Evolutionary conservation across 2,113 vertebrate species (phyloP).

Genomic region (Spizaetus ornatus): DNA sequence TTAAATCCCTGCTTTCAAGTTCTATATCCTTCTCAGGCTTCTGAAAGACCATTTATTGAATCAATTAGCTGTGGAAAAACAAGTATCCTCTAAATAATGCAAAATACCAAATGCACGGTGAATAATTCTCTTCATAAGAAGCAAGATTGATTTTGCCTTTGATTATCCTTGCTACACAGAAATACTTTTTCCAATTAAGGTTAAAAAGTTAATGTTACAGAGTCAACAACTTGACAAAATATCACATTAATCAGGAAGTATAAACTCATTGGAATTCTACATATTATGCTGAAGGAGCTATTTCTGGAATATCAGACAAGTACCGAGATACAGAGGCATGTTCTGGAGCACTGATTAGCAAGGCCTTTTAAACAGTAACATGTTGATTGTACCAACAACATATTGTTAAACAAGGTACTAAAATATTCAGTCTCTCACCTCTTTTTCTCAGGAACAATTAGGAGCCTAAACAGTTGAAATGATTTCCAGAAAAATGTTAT

Average conservation of each 20-base stretch:
- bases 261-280: conserved; percentile 48
- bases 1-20: not conserved
- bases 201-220: conserved; percentile 63
- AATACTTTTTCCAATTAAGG: conserved; percentile 58
- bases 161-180: conserved; percentile 51
- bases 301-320: conserved; percentile 19
- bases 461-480: not conserved
- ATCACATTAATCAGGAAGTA: conserved; percentile 57
- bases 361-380: not conserved
- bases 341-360: conserved; percentile 30
- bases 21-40: not conserved
- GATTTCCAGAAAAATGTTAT: not conserved
- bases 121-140: conserved; percentile 45
- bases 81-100: conserved; percentile 60
- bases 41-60: conserved; percentile 32
- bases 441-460: not conserved
- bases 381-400: not conserved
- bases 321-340: not conserved
- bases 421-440: not conserved
- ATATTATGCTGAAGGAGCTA: not conserved
- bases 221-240: conserved; percentile 55
- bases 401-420: not conserved
- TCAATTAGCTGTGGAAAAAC: conserved; percentile 35
- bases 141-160: conserved; percentile 66
- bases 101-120: conserved; percentile 41